A percentile compares a stretch with the other conserved stretches of the same genome.
Evolutionary conservation across 2,888 invertebrate genomes (phyloP).

Genomic region (Perizoma affinitatum): DNA sequence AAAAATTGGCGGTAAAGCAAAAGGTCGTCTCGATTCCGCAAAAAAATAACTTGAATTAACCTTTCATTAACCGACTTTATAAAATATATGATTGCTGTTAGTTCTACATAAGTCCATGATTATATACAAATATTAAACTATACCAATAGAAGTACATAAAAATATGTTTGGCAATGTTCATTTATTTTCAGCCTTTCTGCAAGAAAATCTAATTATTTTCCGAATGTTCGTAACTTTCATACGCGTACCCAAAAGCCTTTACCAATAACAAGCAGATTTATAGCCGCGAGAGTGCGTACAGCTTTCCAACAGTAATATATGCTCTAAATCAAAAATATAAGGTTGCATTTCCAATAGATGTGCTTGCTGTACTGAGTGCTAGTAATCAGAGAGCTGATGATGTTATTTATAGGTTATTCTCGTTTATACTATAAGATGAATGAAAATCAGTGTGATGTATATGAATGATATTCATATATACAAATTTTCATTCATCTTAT

Average conservation of each 20-base stretch:
- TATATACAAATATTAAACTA: too few species aligned
- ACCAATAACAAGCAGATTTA: conserved; percentile 31
- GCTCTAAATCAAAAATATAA: conserved; percentile 1
- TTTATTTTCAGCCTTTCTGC: conserved; percentile 9
- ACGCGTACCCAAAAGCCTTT: conserved; percentile 21
- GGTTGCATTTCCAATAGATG: conserved; percentile 11
- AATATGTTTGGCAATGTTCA: too few species aligned
- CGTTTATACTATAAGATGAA: background rate
- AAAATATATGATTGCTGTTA: too few species aligned
- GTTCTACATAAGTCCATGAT: too few species aligned
- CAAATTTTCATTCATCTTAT: too few species aligned
- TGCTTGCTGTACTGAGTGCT: background rate
- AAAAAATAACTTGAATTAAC: too few species aligned
- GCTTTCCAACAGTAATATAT: conserved; percentile 4
- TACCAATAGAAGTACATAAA: too few species aligned
- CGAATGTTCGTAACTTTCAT: conserved; percentile 21
- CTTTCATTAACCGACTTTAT: too few species aligned
- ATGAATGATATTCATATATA: too few species aligned
- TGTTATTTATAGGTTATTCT: background rate
- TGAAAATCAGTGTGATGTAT: background rate
- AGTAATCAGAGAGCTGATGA: background rate
- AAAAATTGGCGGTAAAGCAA: too few species aligned
- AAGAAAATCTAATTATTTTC: conserved; percentile 14
- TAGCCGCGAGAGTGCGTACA: conserved; percentile 20
- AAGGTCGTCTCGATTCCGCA: too few species aligned